These are phyloP conservation scores for Drosophila bunnanda DNA, from an alignment of 2,888 invertebrate genomes.

Conservation along the genomic window DNA sequence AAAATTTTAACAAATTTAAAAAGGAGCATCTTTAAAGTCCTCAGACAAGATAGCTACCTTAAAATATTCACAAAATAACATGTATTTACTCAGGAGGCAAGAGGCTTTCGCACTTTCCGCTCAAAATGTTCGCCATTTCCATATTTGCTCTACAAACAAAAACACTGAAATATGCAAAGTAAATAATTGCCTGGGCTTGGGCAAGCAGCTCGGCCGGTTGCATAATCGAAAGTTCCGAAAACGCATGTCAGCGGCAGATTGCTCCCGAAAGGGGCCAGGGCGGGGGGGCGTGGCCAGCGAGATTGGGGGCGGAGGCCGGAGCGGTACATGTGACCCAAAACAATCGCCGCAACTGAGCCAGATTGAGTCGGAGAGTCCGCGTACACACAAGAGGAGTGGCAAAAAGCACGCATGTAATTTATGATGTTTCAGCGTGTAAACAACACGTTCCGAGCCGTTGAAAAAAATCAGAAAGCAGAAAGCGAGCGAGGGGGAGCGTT, in stretches of 20 bases:
- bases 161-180: conserved; percentile 32
- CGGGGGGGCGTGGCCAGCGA: conserved; percentile 1
- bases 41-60: background rate
- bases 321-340: conserved; percentile 23
- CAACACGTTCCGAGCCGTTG: conserved; percentile 71
- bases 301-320: background rate
- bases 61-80: conserved; percentile 6
- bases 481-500: conserved; percentile 14
- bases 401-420: conserved; percentile 79
- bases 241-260: conserved; percentile 39
- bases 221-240: conserved; percentile 35
- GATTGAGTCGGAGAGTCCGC: conserved; percentile 70
- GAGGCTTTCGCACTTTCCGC: conserved; percentile 54
- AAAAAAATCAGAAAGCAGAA: conserved; percentile 24
- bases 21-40: background rate
- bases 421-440: conserved; percentile 81
- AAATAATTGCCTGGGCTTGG: conserved; percentile 24
- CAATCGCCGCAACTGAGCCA: conserved; percentile 38
- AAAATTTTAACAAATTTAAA: background rate
- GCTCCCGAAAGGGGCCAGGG: background rate
- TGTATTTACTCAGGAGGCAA: conserved; percentile 1
- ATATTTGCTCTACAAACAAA: conserved; percentile 53
- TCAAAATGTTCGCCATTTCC: conserved; percentile 60
- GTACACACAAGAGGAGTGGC: conserved; percentile 77
- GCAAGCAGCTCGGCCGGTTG: conserved; percentile 6